Evolutionary conservation across 2,888 invertebrate genomes (phyloP), one percentile per base, ranked within the genome.

Genomic region (Elegia similella): DNA sequence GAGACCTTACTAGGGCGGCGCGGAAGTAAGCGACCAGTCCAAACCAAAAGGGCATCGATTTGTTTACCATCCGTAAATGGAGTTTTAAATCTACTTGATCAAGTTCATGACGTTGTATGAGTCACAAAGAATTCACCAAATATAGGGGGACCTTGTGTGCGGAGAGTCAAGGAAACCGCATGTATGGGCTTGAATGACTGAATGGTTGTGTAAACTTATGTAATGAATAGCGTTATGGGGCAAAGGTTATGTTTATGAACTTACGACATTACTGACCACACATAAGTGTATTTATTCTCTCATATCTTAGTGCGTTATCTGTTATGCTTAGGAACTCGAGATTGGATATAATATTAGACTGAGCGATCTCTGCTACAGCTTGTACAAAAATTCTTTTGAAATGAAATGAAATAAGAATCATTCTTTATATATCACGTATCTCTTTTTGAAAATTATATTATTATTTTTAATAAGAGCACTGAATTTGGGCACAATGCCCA

Each of bases 41-140:
- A 10, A 23, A n/a, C n/a, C 38, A 12, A 38, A 47, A 47, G 47
- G 30, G 30, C 47, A 29, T 30, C 47, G 47, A 30, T 47, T 47
- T 47, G 47, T 29, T 29, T 29, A 29, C 38, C n/a, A 38, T n/a
- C 38, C 38, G n/a, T n/a, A 38, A 12, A 38, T 12, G 38, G 38
- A 38, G 38, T 38, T 8, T 34, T 34, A 12, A 12, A 38, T 38
- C 38, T 34, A 34, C 34, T 38, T 38, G 12, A n/a, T 12, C 38
- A 38, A 38, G 23, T 46, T 23, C 12, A 17, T 46, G 23, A 46
- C 23, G 46, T n/a, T 6, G 5, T 23, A 12, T 46, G 46, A 46
- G 17, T 46, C 46, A 46, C 2, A 12, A 38, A 12, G 38, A 46
- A 46, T 46, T 46, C 29, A 23, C 46, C 46, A 46, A 46, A 46